A percentile compares a stretch with the other conserved stretches of the same genome.
Evolutionary conservation across 1,140 invertebrate species (phyloP).

Genomic region (Melitaea cinxia): DNA sequence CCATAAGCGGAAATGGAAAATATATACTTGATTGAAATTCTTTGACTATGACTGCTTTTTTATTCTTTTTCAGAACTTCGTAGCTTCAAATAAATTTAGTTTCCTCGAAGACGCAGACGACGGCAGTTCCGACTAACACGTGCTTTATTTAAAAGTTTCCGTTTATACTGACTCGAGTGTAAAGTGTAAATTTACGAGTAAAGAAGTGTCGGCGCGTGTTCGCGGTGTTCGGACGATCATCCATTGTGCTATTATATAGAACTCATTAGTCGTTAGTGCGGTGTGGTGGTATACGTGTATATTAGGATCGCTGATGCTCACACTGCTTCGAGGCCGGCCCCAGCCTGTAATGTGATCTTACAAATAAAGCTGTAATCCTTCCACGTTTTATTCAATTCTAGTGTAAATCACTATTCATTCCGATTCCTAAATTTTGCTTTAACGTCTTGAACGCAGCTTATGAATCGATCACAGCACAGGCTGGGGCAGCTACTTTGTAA

Average conservation of each 20-base stretch:
- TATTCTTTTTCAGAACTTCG: conserved; percentile 83
- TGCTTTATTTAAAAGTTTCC: conserved; percentile 51
- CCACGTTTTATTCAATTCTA: background rate
- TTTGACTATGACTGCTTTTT: background rate
- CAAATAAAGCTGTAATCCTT: conserved; percentile 4
- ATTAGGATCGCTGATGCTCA: conserved; percentile 63
- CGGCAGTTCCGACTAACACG: conserved; percentile 68
- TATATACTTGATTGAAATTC: too few species aligned
- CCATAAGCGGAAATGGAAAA: too few species aligned
- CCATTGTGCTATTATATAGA: conserved; percentile 62
- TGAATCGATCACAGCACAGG: conserved; percentile 43
- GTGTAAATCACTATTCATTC: conserved; percentile 16
- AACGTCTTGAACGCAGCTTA: conserved; percentile 1
- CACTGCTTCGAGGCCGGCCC: conserved; percentile 62
- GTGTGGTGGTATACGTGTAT: conserved; percentile 62
- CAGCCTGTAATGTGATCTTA: conserved; percentile 50
- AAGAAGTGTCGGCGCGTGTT: conserved; percentile 46
- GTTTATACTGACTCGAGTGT: conserved; percentile 67
- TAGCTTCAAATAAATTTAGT: conserved; percentile 84
- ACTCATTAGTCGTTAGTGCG: conserved; percentile 64
- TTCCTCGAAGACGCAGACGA: conserved; percentile 76
- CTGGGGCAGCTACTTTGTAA: conserved; percentile 63
- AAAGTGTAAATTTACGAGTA: conserved; percentile 77
- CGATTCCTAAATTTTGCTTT: conserved; percentile 16
- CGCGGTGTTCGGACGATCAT: conserved; percentile 53